Percentiles rank a stretch among this genome's conserved stretches.
These are phyloP conservation scores for Microctenopoma steveboyesi DNA, from an alignment of 2,797 vertebrate genomes.

Conservation along the genomic window DNA sequence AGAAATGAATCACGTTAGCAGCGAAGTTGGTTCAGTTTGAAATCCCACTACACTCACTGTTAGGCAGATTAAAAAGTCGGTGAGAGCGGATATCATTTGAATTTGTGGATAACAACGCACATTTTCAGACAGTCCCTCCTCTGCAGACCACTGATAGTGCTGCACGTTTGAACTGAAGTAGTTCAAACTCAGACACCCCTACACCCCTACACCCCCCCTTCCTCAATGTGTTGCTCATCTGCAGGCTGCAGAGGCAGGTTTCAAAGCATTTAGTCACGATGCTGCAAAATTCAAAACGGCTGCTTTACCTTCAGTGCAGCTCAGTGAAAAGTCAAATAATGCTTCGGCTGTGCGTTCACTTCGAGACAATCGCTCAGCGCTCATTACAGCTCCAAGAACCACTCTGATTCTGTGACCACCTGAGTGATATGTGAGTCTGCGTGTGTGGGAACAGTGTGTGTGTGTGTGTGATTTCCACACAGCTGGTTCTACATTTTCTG, in stretches of 20 bases:
- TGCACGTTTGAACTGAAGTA: no score
- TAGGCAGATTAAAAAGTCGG: no score
- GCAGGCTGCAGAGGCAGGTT: constrained; percentile 1
- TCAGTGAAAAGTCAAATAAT: constrained; percentile 11
- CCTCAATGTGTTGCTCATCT: neutral
- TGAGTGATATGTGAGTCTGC: constrained; percentile 14
- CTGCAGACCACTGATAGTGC: no score
- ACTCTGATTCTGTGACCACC: neutral
- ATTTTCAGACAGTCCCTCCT: no score
- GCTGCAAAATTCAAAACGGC: constrained; percentile 11
- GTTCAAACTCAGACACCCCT: no score
- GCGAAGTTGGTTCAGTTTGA: no score
- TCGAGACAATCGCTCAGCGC: constrained; percentile 3
- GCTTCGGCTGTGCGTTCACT: constrained; percentile 1
- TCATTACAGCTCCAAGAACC: neutral
- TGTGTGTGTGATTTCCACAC: constrained; percentile 37
- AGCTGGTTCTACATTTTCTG: constrained; percentile 47
- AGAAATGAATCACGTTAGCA: no score
- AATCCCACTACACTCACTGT: no score
- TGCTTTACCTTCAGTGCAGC: neutral
- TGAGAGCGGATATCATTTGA: no score
- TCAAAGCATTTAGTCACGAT: constrained; percentile 10
- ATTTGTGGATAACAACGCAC: no score
- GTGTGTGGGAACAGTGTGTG: neutral
- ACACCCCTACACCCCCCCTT: no score